Base-by-base conservation (phyloP, 2,113 vertebrate genomes). In the Elanoides forficatus region DNA sequence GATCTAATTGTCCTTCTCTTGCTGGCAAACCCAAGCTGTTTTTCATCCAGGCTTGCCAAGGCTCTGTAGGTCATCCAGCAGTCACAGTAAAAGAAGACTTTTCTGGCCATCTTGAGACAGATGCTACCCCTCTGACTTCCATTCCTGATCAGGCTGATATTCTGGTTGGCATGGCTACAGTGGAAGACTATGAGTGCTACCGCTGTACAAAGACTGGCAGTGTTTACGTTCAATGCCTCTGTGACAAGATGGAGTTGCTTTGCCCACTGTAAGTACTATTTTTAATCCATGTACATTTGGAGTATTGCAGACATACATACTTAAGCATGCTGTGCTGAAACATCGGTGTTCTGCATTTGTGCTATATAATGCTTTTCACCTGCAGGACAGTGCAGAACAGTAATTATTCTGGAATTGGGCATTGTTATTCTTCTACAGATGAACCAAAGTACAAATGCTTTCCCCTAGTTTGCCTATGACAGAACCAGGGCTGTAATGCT, bases 191-290 rank as follows among this genome's bases (percentile, higher is more conserved):
- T 63, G 30, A 16, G 40, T 97, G 96, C 14, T 98, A 97, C 65
- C 95, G 99, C 88, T 25, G 15, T 43, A 16, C 1, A 1, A 0
- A 2, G 11, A 76, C 11, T 0, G 99, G 99, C 66, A 98, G 98
- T 40, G 62, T 98, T 95, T 99, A 98, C 91, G 97, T 99, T 92
- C 99, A 99, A 8, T 93, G 97, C 86, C 98, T 99, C 47, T 99
- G 99, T 91, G 20, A 20, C 4, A 98, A 98, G 88, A 96, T 99
- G 81, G 3, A 14, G n/a, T 14, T 1, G 10, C 92, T 82, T 59
- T 97, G 93, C 81, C 97, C 58, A 74, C 93, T 4, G 62, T 96
- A 66, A 98, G 98, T 95, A 60, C 48, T 81, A 7, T 2, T 84
- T 87, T 63, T 84, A 88, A 43, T 79, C 43, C 43, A 10, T 20